Base-by-base conservation (phyloP, 2,888 invertebrate species). In the Pristionchus mayeri region DNA sequence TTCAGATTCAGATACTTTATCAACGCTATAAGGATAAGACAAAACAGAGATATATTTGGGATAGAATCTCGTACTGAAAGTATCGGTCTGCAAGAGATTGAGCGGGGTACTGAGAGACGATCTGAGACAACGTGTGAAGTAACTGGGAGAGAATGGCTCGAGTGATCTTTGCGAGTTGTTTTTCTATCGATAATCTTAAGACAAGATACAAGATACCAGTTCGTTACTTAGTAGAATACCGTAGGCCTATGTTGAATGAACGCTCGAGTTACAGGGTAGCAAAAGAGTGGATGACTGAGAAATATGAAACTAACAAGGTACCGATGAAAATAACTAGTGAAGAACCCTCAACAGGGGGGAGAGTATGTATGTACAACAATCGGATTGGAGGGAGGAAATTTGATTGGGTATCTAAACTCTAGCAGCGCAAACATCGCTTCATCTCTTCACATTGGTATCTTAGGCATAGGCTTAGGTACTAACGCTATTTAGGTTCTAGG, bases 151-250 rank as follows among this genome's bases (percentile, higher is more conserved):
- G n/a, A n/a, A 54, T 54, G 1, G 63, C 63, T 63, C 63, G 34
- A 44, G 71, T n/a, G 21, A 71, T 71, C 71, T 71, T 44, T 71
- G 71, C 44, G 40, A 44, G 9, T 24, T 54, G n/a, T 54, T 9
- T 54, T 54, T 54, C 2, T 40, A 24, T 40, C 6, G 24, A 71
- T 71, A n/a, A 24, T 24, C 44, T 34, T 37, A 40, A 71, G 71
- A 71, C 71, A 71, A 71, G 44, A 40, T 71, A 71, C 44, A 24
- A n/a, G 44, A 71, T 71, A 71, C 71, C 71, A 71, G 71, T 40
- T 44, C 71, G 11, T 44, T 71, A 44, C 71, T 40, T 71, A 30
- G 37, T 40, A 9, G 40, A 71, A 71, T 71, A 71, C 71, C 40
- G 71, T 71, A 40, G n/a, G 24, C 37, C 40, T 11, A 71, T 71